Evolutionary conservation across 2,797 vertebrate species (phyloP), one percentile per base, ranked within the genome.

Genomic region (Eulemur rubriventer): DNA sequence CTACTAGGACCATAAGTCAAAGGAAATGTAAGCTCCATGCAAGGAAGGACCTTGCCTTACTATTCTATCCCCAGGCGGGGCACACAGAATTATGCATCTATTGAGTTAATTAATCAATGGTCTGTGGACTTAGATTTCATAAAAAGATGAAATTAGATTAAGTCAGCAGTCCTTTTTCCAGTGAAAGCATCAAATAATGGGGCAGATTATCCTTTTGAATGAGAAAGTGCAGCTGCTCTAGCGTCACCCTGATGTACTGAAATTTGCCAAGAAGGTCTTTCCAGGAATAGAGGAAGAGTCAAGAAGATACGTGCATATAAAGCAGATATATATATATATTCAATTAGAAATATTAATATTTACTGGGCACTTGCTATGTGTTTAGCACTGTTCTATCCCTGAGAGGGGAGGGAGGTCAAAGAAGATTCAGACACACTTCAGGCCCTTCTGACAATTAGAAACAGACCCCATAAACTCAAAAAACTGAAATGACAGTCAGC

Each of bases 161-260:
- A 86, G 81, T 57, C 89, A 75, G 80, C 92, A 88, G 91, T 65
- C 69, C 67, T 93, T 91, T 67, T 84, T 73, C 72, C 2, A 9
- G 30, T 57, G n/a, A 33, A 82, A 67, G 43, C 24, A 4, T 50
- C 75, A 48, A 59, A 87, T 46, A 59, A 86, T 2, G 59, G 85
- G 73, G 35, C 69, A 35, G 78, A 87, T 69, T 41, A 52, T 48
- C 48, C 41, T 95, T 84, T 12, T 63, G 80, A 96, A 81, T 17
- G 57, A 89, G 12, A n/a, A 61, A 72, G 48, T 13, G 46, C 67
- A 91, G 85, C 75, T 95, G 69, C 13, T 46, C 52, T 79, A 78
- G 11, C 57, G 92, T 96, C 73, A 91, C 80, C 57, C 94, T 48
- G 95, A 65, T 3, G 69, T 50, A 67, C 20, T 70, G 61, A 86